Evolutionary conservation across 2,113 vertebrate genomes (phyloP), one percentile per base, ranked within the genome.

Genomic region (Myanophis thanlyinensis): DNA sequence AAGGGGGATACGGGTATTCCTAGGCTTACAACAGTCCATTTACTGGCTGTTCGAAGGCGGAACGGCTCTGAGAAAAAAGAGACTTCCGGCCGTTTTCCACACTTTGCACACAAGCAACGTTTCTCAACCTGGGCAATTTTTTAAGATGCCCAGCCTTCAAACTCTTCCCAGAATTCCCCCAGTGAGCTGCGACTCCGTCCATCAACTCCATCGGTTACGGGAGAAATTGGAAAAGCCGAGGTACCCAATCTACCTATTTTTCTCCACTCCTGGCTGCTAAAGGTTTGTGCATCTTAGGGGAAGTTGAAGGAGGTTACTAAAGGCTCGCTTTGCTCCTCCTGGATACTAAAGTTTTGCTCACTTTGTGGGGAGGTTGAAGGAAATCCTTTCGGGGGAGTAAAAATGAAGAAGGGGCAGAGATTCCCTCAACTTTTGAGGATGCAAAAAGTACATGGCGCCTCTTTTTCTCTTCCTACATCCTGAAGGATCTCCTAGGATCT

Each of bases 1-100:
- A 80, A 80, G n/a, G 13, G 22, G 84, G 22, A n/a, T 30, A 62
- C 11, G n/a, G 4, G 11, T 5, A n/a, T 0, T 5, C 30, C 59
- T 67, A 4, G 0, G 5, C 4, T n/a, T 67, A n/a, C 30, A 15
- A 67, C 30, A 1, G 11, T n/a, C 15, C 5, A 4, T n/a, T 15
- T 5, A n/a, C 27, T 67, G 59, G 2, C 59, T 4, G 12, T 67
- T 67, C 4, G 4, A 67, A 67, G 30, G 30, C 9, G 2, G 30
- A 67, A 67, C 4, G 30, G 59, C 30, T 12, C 1, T 30, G 27
- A 12, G 27, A 12, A 62, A n/a, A 62, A 11, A 30, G 10, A 27
- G 11, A 56, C 8, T 10, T 25, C 1, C 3, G 11, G 4, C 27
- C 1, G 1, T n/a, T 13, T n/a, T n/a, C n/a, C n/a, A n/a, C n/a